phyloP scores from a whole-genome alignment of 2,888 invertebrate genomes.

The Cordylochernes scorpioides region DNA sequence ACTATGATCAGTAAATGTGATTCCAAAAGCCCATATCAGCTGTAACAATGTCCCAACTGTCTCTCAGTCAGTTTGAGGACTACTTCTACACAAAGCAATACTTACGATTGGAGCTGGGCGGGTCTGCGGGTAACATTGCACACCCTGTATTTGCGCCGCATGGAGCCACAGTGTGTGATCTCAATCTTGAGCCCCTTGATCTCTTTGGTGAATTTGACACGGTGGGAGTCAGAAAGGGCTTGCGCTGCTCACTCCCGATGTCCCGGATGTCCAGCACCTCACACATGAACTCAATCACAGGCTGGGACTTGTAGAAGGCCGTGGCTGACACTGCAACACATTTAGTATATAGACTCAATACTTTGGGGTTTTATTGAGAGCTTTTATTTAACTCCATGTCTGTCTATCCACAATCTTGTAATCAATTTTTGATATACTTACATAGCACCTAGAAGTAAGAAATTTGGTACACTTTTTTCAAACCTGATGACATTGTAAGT shows the following conservation, averaged over 20 bases:
- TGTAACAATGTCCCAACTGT: too few relatives aligned
- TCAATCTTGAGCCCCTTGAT: constrained; percentile 99
- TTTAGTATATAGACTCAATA: too few relatives aligned
- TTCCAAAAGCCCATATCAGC: too few relatives aligned
- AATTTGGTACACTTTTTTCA: too few relatives aligned
- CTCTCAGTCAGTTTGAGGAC: too few relatives aligned
- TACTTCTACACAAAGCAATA: constrained; percentile 14
- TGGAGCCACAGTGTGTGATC: constrained; percentile 96
- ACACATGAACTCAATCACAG: constrained; percentile 99
- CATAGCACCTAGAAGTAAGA: too few relatives aligned
- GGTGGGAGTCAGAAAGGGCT: constrained; percentile 92
- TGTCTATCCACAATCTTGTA: too few relatives aligned
- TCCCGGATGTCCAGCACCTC: constrained; percentile 93
- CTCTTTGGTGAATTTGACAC: constrained; percentile 99
- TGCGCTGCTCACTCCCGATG: constrained; percentile 74
- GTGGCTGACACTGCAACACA: constrained; percentile 70
- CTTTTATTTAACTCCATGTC: too few relatives aligned
- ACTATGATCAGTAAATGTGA: too few relatives aligned
- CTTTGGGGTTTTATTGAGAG: too few relatives aligned
- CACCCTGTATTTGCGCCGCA: constrained; percentile 95
- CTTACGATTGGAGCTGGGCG: constrained; percentile 97
- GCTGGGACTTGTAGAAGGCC: constrained; percentile 98
- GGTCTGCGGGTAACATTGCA: constrained; percentile 97
- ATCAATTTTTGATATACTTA: too few relatives aligned
- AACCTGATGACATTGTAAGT: too few relatives aligned